Conservation (phyloP, 2,797 vertebrate species). For the Merluccius polli region DNA sequence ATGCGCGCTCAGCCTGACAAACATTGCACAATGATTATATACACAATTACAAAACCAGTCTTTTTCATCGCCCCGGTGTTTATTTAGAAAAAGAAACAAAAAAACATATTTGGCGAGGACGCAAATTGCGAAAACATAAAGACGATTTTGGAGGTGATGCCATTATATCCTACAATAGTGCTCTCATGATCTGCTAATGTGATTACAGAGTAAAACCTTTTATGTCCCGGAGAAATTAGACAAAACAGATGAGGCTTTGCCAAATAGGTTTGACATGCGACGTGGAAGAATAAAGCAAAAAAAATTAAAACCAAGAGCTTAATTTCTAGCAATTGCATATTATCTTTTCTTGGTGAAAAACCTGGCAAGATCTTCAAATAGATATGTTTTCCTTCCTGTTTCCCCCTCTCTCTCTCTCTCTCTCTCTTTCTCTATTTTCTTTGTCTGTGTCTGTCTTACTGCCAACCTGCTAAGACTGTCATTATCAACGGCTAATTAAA, state of each 20-base stretch:
- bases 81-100: neutral
- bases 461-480: constrained; percentile 36
- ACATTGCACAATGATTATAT: constrained; percentile 32
- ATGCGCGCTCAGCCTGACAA: constrained; percentile 35
- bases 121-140: constrained; percentile 26
- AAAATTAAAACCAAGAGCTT: no score
- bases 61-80: constrained; percentile 24
- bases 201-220: constrained; percentile 45
- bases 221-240: no score
- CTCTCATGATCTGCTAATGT: constrained; percentile 54
- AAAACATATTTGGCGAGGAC: constrained; percentile 34
- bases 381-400: neutral
- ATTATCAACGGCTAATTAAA: constrained; percentile 65
- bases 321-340: no score
- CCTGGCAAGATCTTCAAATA: constrained; percentile 18
- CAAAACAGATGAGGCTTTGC: no score
- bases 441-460: constrained; percentile 4
- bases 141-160: constrained; percentile 39
- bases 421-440: constrained; percentile 18
- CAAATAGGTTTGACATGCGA: constrained; percentile 25
- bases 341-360: constrained; percentile 3
- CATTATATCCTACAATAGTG: constrained; percentile 41
- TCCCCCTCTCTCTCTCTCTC: constrained; percentile 12
- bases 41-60: constrained; percentile 31
- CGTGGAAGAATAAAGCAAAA: constrained; percentile 6